Evolutionary conservation across 2,113 vertebrate species (phyloP).

Genomic region (Psilopsiagon aurifrons): DNA sequence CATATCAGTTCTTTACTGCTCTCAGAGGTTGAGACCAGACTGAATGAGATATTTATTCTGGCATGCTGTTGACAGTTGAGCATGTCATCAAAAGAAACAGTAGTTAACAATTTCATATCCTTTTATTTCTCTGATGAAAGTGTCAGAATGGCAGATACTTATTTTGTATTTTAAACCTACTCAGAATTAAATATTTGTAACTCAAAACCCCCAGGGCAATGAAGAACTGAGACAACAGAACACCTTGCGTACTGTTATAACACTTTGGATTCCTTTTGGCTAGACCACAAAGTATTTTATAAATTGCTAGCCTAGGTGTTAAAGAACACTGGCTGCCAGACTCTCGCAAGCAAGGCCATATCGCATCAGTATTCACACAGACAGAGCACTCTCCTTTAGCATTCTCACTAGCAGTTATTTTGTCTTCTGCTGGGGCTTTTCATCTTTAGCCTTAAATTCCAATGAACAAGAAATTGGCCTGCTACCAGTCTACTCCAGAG

Average conservation of each 20-base stretch:
- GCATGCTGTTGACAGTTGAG: neutral
- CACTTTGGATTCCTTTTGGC: neutral
- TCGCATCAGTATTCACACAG: neutral
- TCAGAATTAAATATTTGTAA: neutral
- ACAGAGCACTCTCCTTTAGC: neutral
- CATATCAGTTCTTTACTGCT: neutral
- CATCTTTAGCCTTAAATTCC: conserved; percentile 16
- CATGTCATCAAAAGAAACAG: neutral
- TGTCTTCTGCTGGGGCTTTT: conserved; percentile 3
- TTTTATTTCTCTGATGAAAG: neutral
- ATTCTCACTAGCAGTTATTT: conserved; percentile 14
- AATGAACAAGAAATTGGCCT: conserved; percentile 12
- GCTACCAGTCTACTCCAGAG: neutral
- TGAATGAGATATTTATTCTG: neutral
- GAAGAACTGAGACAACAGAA: neutral
- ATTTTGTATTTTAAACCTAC: neutral
- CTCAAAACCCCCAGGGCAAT: neutral
- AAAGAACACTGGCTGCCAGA: neutral
- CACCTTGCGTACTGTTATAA: neutral
- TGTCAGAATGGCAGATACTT: neutral
- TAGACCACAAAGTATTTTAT: neutral
- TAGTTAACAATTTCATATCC: neutral
- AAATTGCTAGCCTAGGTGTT: neutral
- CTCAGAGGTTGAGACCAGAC: neutral
- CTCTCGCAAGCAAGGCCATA: neutral